phyloP scores from a whole-genome alignment of 2,113 vertebrate species.

The Mandrillus leucophaeus region DNA sequence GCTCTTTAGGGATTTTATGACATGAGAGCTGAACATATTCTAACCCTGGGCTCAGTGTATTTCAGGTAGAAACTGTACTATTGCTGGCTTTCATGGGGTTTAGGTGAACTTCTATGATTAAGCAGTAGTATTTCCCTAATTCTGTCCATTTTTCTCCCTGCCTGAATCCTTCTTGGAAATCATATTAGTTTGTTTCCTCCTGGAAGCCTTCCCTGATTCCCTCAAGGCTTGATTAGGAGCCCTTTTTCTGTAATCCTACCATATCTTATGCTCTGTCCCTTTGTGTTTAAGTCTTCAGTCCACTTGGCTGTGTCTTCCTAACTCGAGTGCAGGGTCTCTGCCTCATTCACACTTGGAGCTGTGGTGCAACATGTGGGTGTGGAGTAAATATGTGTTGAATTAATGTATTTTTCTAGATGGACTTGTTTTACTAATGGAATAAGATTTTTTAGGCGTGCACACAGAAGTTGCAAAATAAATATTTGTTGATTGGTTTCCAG shows the following conservation, averaged over 20 bases:
- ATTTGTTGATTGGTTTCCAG: constrained; percentile 63
- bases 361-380: not conserved
- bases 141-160: not conserved
- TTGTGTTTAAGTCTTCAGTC: not conserved
- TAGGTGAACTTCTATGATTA: not conserved
- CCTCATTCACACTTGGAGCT: not conserved
- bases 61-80: not conserved
- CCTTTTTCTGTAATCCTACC: not conserved
- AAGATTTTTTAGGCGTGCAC: constrained; percentile 19
- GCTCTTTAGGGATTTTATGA: not conserved
- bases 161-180: not conserved
- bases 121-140: not conserved
- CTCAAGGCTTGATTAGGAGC: not conserved
- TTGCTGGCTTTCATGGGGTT: not conserved
- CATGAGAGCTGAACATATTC: not conserved
- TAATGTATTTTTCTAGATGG: constrained; percentile 33
- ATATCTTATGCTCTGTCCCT: not conserved
- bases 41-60: not conserved
- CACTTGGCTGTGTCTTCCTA: not conserved
- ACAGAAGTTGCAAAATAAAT: constrained; percentile 60
- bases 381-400: constrained; percentile 30
- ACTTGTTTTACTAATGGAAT: constrained; percentile 25
- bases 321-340: not conserved
- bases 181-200: not conserved
- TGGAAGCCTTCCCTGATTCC: not conserved